phyloP scores from a whole-genome alignment of 1,140 invertebrate species.

The Polypedilum vanderplanki region DNA sequence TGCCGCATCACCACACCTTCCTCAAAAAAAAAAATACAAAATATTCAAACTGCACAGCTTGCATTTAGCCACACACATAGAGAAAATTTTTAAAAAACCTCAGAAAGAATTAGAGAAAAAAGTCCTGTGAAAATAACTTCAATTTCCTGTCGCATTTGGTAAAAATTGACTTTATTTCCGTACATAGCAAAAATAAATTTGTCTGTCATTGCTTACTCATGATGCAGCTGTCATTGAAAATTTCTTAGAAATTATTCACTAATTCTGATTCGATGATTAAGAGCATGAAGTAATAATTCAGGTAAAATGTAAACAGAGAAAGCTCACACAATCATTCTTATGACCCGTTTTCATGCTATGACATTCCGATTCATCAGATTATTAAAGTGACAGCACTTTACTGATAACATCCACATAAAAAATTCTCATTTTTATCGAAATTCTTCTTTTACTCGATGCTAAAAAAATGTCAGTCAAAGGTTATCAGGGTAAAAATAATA shows the following conservation, averaged over 20 bases:
- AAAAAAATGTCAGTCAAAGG: background rate
- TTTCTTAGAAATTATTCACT: background rate
- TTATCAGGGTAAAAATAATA: background rate
- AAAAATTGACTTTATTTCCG: background rate
- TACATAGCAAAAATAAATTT: background rate
- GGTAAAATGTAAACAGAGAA: background rate
- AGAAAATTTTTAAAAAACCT: too few species aligned
- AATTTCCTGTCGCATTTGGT: background rate
- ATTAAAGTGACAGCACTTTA: background rate
- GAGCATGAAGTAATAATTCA: background rate
- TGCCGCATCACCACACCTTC: too few species aligned
- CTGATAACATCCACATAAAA: background rate
- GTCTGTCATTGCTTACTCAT: too few species aligned
- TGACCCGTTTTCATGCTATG: background rate
- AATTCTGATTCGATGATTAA: background rate
- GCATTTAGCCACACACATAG: too few species aligned
- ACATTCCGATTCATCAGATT: background rate
- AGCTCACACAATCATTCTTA: slow-evolving; percentile 3
- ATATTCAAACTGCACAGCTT: too few species aligned
- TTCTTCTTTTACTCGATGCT: background rate
- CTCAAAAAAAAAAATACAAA: too few species aligned
- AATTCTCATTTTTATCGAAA: background rate
- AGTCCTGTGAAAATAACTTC: too few species aligned
- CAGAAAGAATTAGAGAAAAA: too few species aligned
- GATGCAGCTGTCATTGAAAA: background rate